A percentile compares a stretch with the other conserved stretches of the same genome.
These are phyloP conservation scores for Chiloscyllium punctatum DNA, from an alignment of 2,797 vertebrate genomes.

Conservation along the genomic window DNA sequence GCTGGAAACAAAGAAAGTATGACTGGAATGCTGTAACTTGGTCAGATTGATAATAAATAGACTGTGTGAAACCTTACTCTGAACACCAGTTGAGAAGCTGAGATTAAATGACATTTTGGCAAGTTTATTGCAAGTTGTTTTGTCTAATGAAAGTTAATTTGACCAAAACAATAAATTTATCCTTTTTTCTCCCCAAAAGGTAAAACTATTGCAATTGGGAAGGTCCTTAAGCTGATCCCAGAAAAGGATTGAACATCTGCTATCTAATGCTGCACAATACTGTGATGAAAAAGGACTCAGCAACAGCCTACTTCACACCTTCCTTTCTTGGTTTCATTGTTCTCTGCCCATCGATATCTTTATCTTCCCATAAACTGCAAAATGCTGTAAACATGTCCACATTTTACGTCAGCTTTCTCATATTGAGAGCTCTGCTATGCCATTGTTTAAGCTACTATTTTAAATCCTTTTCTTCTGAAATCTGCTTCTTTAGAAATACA, in stretches of 20 bases:
- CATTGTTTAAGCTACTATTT: conserved; percentile 73
- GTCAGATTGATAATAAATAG: background rate
- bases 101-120: background rate
- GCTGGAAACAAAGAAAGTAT: background rate
- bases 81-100: background rate
- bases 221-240: conserved; percentile 96
- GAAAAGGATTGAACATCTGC: conserved; percentile 87
- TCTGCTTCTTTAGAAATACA: conserved; percentile 72
- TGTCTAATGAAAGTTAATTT: background rate
- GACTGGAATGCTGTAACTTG: background rate
- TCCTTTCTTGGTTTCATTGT: conserved; percentile 60
- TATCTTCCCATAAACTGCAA: conserved; percentile 61
- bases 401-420: conserved; percentile 96
- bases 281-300: conserved; percentile 77
- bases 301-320: conserved; percentile 74
- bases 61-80: too few species aligned
- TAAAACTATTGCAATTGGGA: conserved; percentile 98
- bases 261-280: conserved; percentile 69
- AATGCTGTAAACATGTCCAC: conserved; percentile 78
- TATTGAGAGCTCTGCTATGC: conserved; percentile 99
- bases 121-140: background rate
- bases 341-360: conserved; percentile 76
- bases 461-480: conserved; percentile 53
- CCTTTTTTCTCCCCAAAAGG: conserved; percentile 60
- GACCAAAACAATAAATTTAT: background rate